These are phyloP conservation scores for Petrophora chlorosata DNA, from an alignment of 2,888 invertebrate species.

Conservation along the genomic window DNA sequence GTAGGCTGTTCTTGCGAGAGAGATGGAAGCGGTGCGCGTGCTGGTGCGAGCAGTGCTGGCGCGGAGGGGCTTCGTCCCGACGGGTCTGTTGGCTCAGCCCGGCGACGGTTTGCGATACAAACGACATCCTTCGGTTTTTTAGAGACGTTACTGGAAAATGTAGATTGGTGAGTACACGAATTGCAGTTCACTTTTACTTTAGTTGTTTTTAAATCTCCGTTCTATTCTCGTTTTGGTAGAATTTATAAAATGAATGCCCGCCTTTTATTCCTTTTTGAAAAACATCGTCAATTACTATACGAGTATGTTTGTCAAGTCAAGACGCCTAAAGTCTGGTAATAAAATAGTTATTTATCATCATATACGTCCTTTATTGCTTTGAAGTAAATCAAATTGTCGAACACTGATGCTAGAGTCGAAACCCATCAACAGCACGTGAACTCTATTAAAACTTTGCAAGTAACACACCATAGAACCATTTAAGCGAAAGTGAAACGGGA, in stretches of 20 bases:
- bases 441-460: conserved; percentile 14
- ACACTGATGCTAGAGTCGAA: not conserved
- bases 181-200: not conserved
- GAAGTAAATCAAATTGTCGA: no score
- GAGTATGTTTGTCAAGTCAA: no score
- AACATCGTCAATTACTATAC: no score
- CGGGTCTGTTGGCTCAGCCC: conserved; percentile 72
- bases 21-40: conserved; percentile 73
- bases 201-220: no score
- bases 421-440: not conserved
- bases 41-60: conserved; percentile 79
- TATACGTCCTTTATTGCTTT: no score
- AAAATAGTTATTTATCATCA: no score
- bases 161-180: conserved; percentile 38
- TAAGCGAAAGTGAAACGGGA: not conserved
- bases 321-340: no score
- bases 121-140: conserved; percentile 65
- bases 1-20: conserved; percentile 76
- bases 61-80: conserved; percentile 69
- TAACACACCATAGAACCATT: conserved; percentile 1
- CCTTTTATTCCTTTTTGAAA: no score
- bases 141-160: conserved; percentile 51
- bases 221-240: no score
- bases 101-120: conserved; percentile 83
- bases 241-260: no score